These are phyloP conservation scores for Biston stratarius DNA, from an alignment of 2,888 invertebrate genomes.

Conservation along the genomic window DNA sequence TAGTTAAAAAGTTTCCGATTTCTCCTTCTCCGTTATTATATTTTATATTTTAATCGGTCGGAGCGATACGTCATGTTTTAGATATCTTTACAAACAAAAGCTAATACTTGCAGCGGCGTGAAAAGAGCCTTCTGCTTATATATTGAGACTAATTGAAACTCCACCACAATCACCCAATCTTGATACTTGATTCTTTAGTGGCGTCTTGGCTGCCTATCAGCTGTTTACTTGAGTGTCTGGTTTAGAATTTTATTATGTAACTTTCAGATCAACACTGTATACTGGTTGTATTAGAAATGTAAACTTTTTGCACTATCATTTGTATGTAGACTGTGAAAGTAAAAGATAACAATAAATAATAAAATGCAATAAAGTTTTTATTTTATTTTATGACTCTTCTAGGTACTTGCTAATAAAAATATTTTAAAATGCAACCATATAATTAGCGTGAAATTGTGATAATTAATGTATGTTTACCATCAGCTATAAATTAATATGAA, in stretches of 20 bases:
- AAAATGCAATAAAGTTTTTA: too few species aligned
- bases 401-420: background rate
- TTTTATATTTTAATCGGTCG: constrained; percentile 69
- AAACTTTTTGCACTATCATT: too few species aligned
- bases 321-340: too few species aligned
- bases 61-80: constrained; percentile 76
- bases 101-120: constrained; percentile 70
- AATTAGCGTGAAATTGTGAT: constrained; percentile 28
- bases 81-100: constrained; percentile 83
- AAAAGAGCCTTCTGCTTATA: constrained; percentile 72
- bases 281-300: too few species aligned
- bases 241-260: too few species aligned
- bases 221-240: too few species aligned
- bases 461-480: constrained; percentile 28
- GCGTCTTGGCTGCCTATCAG: background rate
- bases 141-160: constrained; percentile 80
- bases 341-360: too few species aligned
- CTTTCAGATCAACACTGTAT: too few species aligned
- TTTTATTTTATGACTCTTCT: too few species aligned
- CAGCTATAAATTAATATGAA: constrained; percentile 32
- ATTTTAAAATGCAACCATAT: constrained; percentile 13
- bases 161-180: constrained; percentile 30
- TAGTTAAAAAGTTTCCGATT: background rate
- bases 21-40: constrained; percentile 39
- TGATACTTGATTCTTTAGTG: constrained; percentile 43